These are phyloP conservation scores for Philaethria dido DNA, from an alignment of 2,888 invertebrate genomes.

Conservation along the genomic window DNA sequence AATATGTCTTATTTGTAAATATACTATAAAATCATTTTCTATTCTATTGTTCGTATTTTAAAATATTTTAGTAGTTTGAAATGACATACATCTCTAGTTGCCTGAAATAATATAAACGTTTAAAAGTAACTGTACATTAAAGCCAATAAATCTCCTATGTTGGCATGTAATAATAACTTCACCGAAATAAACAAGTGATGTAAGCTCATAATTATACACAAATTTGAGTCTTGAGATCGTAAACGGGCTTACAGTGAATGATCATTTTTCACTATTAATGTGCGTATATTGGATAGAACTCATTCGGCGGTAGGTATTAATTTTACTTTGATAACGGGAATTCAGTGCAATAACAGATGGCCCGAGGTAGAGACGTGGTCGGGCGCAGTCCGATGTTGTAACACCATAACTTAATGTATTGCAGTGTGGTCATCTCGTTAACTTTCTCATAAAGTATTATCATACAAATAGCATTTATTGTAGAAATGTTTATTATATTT, in stretches of 20 bases:
- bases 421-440: slow-evolving; percentile 13
- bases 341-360: slow-evolving; percentile 55
- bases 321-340: slow-evolving; percentile 67
- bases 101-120: slow-evolving; percentile 47
- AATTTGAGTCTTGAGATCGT: slow-evolving; percentile 59
- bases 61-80: too few species aligned
- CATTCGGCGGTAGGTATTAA: slow-evolving; percentile 61
- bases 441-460: slow-evolving; percentile 5
- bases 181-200: slow-evolving; percentile 64
- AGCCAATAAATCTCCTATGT: slow-evolving; percentile 59
- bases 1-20: too few species aligned
- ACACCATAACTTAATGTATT: slow-evolving; percentile 34
- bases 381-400: slow-evolving; percentile 45
- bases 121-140: slow-evolving; percentile 57
- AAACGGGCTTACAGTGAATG: slow-evolving; percentile 58
- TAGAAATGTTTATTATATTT: background rate
- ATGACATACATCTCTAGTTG: background rate
- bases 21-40: too few species aligned
- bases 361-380: slow-evolving; percentile 44
- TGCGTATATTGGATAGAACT: slow-evolving; percentile 56
- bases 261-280: slow-evolving; percentile 71
- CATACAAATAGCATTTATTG: background rate
- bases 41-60: too few species aligned
- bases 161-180: slow-evolving; percentile 52
- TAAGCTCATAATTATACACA: slow-evolving; percentile 66